These are phyloP conservation scores for Pangasius djambal DNA, from an alignment of 2,797 vertebrate genomes.

Conservation along the genomic window DNA sequence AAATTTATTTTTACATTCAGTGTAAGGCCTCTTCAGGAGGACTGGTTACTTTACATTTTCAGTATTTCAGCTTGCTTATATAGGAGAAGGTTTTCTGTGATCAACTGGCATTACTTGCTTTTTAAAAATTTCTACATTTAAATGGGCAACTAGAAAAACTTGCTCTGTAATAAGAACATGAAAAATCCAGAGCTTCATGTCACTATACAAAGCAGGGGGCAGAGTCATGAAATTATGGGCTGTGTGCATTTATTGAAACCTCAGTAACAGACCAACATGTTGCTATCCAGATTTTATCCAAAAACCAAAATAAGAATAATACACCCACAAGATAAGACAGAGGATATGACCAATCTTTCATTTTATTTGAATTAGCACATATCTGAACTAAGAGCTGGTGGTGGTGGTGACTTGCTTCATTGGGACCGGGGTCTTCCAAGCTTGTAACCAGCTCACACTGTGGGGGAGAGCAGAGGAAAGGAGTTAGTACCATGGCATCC, in stretches of 20 bases:
- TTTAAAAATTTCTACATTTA: background rate
- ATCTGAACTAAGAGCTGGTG: constrained; percentile 20
- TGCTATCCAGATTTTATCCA: background rate
- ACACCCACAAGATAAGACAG: background rate
- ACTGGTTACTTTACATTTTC: background rate
- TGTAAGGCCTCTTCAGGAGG: background rate
- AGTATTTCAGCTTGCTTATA: background rate
- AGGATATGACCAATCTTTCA: background rate
- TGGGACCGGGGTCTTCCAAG: constrained; percentile 32
- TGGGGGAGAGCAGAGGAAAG: constrained; percentile 35
- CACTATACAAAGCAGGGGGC: background rate
- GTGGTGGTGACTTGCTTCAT: constrained; percentile 49
- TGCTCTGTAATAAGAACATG: background rate
- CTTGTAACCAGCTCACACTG: constrained; percentile 44
- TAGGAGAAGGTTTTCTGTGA: background rate
- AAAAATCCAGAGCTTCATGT: background rate
- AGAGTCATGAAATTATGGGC: background rate
- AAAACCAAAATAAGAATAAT: background rate
- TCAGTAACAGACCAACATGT: background rate
- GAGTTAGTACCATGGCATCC: background rate
- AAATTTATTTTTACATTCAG: no score
- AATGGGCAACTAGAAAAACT: background rate
- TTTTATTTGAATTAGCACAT: constrained; percentile 73
- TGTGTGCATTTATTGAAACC: background rate
- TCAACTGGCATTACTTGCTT: background rate